Percentiles rank a stretch among this genome's conserved stretches.
Conservation (phyloP, 2,888 invertebrate species). For the Andrena bicolor region DNA sequence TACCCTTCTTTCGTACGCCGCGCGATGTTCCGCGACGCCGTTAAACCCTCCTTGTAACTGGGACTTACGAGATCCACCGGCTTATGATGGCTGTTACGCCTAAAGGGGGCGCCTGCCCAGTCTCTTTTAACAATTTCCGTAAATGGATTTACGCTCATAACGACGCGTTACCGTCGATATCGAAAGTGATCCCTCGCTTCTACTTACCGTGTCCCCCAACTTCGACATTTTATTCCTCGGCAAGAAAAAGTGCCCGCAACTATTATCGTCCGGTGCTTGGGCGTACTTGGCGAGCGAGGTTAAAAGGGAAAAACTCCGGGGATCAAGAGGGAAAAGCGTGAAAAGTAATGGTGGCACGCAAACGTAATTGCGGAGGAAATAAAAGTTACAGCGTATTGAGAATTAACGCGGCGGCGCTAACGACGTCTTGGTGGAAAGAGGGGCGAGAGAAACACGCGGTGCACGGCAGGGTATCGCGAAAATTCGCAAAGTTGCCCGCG, state of each 20-base stretch:
- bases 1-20: constrained; percentile 19
- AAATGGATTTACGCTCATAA: constrained; percentile 54
- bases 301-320: neutral
- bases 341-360: neutral
- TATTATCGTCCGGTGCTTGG: neutral
- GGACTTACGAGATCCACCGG: constrained; percentile 59
- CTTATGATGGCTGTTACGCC: constrained; percentile 51
- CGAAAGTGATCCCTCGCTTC: constrained; percentile 37
- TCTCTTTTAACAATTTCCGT: constrained; percentile 59
- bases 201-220: neutral
- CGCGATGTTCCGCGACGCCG: constrained; percentile 44
- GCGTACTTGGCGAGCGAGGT: neutral
- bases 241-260: neutral
- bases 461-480: constrained; percentile 17
- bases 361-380: neutral
- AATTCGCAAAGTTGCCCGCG: constrained; percentile 59
- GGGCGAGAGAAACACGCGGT: neutral
- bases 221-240: neutral
- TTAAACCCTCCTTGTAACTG: constrained; percentile 59
- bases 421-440: constrained; percentile 28
- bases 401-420: constrained; percentile 30
- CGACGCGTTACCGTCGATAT: constrained; percentile 34
- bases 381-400: constrained; percentile 12
- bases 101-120: constrained; percentile 31
- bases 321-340: neutral